Percentiles rank a stretch among this genome's conserved stretches.
These are phyloP conservation scores for Periophthalmus magnuspinnatus DNA, from an alignment of 2,797 vertebrate genomes.

Conservation along the genomic window DNA sequence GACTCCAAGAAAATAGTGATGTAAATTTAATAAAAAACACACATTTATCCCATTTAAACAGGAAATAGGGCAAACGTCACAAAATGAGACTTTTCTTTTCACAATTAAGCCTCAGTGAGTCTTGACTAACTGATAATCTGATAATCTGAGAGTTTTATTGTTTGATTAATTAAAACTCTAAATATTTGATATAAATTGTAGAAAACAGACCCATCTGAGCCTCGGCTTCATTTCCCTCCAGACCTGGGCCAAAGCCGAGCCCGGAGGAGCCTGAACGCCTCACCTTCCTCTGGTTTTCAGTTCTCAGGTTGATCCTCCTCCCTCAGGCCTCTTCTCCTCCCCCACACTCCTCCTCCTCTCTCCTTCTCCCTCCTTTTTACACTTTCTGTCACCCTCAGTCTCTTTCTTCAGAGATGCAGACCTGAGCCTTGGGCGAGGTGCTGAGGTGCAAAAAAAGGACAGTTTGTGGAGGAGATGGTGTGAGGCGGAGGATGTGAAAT, in stretches of 20 bases:
- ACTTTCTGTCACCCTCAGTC: conserved; percentile 27
- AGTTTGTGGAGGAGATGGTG: neutral
- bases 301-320: conserved; percentile 39
- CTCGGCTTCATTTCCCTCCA: conserved; percentile 18
- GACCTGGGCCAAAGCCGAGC: conserved; percentile 40
- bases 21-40: too few species aligned
- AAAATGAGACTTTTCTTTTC: neutral
- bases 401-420: conserved; percentile 8
- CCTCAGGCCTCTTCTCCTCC: conserved; percentile 19
- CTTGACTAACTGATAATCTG: neutral
- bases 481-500: neutral
- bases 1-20: too few species aligned
- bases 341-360: conserved; percentile 18
- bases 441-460: neutral
- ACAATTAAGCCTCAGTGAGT: neutral
- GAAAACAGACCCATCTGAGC: neutral
- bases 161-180: neutral
- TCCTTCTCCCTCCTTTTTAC: conserved; percentile 20
- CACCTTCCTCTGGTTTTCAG: conserved; percentile 37
- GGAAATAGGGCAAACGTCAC: too few species aligned
- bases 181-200: neutral
- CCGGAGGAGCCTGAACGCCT: conserved; percentile 30
- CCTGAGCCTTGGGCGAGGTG: conserved; percentile 11
- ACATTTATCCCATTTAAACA: too few species aligned
- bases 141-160: too few species aligned